These are phyloP conservation scores for Cephus nigrinus DNA, from an alignment of 2,888 invertebrate genomes.

Conservation along the genomic window DNA sequence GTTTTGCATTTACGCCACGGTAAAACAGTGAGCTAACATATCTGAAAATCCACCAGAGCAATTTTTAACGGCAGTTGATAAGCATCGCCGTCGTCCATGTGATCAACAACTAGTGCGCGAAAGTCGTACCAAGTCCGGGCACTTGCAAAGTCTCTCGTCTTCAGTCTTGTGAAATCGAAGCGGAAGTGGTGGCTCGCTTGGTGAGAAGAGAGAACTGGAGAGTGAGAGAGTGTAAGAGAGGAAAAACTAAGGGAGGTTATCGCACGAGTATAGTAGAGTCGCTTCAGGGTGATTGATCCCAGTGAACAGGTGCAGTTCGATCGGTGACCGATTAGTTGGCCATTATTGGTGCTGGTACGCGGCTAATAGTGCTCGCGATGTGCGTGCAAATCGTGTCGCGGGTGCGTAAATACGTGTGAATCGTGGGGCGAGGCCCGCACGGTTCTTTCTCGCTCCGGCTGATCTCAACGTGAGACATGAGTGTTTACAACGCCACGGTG, in stretches of 20 bases:
- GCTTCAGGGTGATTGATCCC: conserved; percentile 40
- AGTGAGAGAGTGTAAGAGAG: neutral
- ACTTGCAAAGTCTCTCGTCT: neutral
- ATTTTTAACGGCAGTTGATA: neutral
- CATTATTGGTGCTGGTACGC: conserved; percentile 27
- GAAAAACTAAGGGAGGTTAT: neutral
- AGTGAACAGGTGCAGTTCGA: conserved; percentile 44
- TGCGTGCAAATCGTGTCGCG: conserved; percentile 6
- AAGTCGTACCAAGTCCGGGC: neutral
- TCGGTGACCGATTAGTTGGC: conserved; percentile 38
- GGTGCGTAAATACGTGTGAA: conserved; percentile 16
- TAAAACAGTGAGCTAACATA: neutral
- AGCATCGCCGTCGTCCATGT: neutral
- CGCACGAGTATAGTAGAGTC: conserved; percentile 2
- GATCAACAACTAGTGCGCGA: neutral
- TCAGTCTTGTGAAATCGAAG: neutral
- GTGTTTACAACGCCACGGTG: conserved; percentile 44
- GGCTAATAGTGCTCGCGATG: conserved; percentile 3
- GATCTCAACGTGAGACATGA: conserved; percentile 32
- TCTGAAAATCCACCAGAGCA: neutral
- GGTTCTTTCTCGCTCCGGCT: conserved; percentile 2
- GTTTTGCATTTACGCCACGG: neutral
- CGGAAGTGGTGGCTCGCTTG: neutral
- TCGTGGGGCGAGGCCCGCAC: conserved; percentile 19
- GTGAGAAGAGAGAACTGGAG: neutral